These are phyloP conservation scores for Octonoba sinensis DNA, from an alignment of 2,888 invertebrate species.

Conservation along the genomic window DNA sequence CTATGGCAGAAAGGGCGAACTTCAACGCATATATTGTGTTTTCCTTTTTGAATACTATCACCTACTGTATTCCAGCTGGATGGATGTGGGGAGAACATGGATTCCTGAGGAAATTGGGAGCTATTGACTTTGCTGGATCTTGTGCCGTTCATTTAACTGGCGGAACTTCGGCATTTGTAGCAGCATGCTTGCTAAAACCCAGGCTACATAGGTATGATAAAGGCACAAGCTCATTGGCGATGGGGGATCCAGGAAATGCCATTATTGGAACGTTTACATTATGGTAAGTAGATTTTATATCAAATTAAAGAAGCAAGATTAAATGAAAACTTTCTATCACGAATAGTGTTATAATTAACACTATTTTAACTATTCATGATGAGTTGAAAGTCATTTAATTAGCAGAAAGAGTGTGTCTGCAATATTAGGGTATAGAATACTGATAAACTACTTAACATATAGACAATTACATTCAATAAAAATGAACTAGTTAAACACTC, in stretches of 20 bases:
- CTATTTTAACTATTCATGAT: neutral
- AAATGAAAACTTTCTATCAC: too few relatives aligned
- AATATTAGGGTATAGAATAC: too few relatives aligned
- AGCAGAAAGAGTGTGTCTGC: too few relatives aligned
- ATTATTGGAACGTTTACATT: conserved; percentile 68
- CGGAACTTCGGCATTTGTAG: conserved; percentile 82
- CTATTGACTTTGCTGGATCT: conserved; percentile 92
- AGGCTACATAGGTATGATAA: conserved; percentile 67
- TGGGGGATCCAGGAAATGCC: conserved; percentile 66
- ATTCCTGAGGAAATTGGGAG: conserved; percentile 85
- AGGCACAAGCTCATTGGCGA: conserved; percentile 58
- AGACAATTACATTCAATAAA: too few relatives aligned
- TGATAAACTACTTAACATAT: too few relatives aligned
- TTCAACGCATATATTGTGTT: conserved; percentile 78
- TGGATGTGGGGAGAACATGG: conserved; percentile 74
- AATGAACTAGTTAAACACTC: too few relatives aligned
- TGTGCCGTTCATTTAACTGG: conserved; percentile 87
- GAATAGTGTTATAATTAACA: too few relatives aligned
- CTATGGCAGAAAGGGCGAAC: conserved; percentile 66
- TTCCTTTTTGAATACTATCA: conserved; percentile 88
- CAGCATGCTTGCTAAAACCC: conserved; percentile 77
- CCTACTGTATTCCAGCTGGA: conserved; percentile 89
- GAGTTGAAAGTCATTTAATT: too few relatives aligned
- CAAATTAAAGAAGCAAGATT: too few relatives aligned
- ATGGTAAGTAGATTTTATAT: conserved; percentile 64